Conservation (phyloP, 1,140 invertebrate genomes). For the fruit fly (Drosophila melanogaster) region Release_6_plus_ISO1_MT NT_033779.5:4375001-4375500, state of each 20-base stretch:
- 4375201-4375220: constrained; percentile 61
- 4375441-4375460: constrained; percentile 70
- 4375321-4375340: constrained; percentile 45
- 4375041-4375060: constrained; percentile 27
- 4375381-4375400: constrained; percentile 30
- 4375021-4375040: constrained; percentile 33
- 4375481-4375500: constrained; percentile 21
- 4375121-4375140: constrained; percentile 27
- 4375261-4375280: constrained; percentile 62
- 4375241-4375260: constrained; percentile 44
- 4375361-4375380: constrained; percentile 16
- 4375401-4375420: constrained; percentile 48
- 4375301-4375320: constrained; percentile 12
- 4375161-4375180: constrained; percentile 25
- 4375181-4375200: constrained; percentile 26
- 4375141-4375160: constrained; percentile 5
- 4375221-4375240: constrained; percentile 43
- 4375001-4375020: constrained; percentile 32
- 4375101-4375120: constrained; percentile 15
- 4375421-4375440: constrained; percentile 48
- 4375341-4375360: constrained; percentile 62
- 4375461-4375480: constrained; percentile 69
- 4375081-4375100: constrained; percentile 46
- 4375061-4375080: constrained; percentile 27
- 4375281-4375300: constrained; percentile 69